Percentiles rank a stretch among this genome's conserved stretches.
These are phyloP conservation scores for Luffia ferchaultella DNA, from an alignment of 2,888 invertebrate genomes.

Conservation along the genomic window DNA sequence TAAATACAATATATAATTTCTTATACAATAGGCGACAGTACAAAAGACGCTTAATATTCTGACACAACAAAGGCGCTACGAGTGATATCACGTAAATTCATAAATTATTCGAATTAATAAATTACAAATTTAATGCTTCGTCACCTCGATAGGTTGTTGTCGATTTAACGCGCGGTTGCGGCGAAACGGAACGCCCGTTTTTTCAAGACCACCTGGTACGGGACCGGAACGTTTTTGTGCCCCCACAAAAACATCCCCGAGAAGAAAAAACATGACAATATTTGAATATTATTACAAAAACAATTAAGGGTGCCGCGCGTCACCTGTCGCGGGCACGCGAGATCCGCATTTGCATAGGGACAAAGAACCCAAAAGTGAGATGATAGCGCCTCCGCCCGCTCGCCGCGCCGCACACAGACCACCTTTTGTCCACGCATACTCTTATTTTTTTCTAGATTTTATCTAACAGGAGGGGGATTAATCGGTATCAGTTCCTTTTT, in stretches of 20 bases:
- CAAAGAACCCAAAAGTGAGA: slow-evolving; percentile 28
- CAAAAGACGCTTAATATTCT: too few relatives aligned
- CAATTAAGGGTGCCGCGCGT: slow-evolving; percentile 59
- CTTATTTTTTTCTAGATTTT: slow-evolving; percentile 5
- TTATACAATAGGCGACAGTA: neutral
- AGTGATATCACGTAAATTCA: neutral
- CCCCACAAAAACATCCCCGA: slow-evolving; percentile 35
- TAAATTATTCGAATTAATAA: neutral
- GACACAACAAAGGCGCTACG: neutral
- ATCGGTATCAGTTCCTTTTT: neutral
- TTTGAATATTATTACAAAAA: slow-evolving; percentile 65
- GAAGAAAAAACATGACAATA: slow-evolving; percentile 47
- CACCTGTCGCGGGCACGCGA: slow-evolving; percentile 63
- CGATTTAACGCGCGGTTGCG: neutral
- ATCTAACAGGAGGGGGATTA: neutral
- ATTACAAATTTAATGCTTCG: neutral
- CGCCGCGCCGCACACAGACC: neutral
- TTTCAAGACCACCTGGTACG: slow-evolving; percentile 56
- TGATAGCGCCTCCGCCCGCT: slow-evolving; percentile 5
- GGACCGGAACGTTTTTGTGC: slow-evolving; percentile 41
- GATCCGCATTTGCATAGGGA: slow-evolving; percentile 58
- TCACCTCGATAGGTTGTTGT: neutral
- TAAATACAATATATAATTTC: too few relatives aligned
- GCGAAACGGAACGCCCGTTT: slow-evolving; percentile 20
- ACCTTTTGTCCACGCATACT: slow-evolving; percentile 9